These are phyloP conservation scores for Eupithecia tripunctaria DNA, from an alignment of 2,888 invertebrate species.

Conservation along the genomic window DNA sequence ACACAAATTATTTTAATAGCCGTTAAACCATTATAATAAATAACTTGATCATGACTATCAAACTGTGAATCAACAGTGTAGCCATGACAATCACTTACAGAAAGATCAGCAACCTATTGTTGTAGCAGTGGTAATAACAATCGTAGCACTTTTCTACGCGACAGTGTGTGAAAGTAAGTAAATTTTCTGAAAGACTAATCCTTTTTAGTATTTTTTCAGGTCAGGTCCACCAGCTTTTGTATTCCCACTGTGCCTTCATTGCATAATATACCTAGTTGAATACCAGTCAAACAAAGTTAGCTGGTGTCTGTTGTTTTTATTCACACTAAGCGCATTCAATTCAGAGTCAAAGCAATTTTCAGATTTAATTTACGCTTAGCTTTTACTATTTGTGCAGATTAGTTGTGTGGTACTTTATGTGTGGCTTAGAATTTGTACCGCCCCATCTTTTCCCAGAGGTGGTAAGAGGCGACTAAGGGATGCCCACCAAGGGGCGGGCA, in stretches of 20 bases:
- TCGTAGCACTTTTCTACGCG: slow-evolving; percentile 1
- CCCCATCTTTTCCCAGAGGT: no score
- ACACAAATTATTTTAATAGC: no score
- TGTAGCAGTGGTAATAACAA: not conserved
- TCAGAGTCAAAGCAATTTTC: slow-evolving; percentile 21
- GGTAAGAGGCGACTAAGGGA: no score
- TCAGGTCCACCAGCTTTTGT: not conserved
- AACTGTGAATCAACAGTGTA: not conserved
- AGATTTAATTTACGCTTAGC: slow-evolving; percentile 39
- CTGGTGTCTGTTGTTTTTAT: slow-evolving; percentile 25
- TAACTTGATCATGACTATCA: not conserved
- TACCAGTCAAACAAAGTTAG: slow-evolving; percentile 30
- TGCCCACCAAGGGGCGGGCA: no score
- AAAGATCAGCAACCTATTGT: not conserved
- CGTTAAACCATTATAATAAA: no score
- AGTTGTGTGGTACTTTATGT: no score
- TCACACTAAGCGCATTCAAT: slow-evolving; percentile 35
- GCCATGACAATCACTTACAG: not conserved
- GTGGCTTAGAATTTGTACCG: no score
- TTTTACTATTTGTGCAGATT: slow-evolving; percentile 12
- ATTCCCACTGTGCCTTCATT: slow-evolving; percentile 8
- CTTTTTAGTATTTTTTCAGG: not conserved
- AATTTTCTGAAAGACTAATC: not conserved
- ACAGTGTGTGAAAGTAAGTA: not conserved
- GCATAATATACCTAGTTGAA: slow-evolving; percentile 22